A percentile compares a stretch with the other conserved stretches of the same genome.
Conservation (phyloP, 2,888 invertebrate genomes). For the Octonoba sinensis region DNA sequence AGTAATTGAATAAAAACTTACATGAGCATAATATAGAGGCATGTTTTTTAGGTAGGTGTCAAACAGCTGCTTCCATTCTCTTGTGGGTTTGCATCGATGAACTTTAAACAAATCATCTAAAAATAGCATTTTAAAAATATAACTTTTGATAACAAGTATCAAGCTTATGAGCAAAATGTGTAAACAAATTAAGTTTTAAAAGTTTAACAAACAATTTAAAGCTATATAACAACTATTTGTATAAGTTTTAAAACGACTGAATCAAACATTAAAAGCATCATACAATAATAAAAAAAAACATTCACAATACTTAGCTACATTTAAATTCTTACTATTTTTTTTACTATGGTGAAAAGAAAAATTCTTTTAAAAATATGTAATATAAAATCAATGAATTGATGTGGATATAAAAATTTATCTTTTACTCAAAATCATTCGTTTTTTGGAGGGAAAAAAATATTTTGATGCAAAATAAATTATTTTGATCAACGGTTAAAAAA, state of each 20-base stretch:
- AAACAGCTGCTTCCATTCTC: constrained; percentile 92
- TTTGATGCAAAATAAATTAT: too few relatives aligned
- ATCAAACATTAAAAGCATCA: not conserved
- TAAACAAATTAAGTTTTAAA: not conserved
- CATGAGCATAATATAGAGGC: constrained; percentile 93
- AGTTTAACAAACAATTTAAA: not conserved
- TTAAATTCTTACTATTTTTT: too few relatives aligned
- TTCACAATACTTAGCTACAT: too few relatives aligned
- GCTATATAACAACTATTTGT: not conserved
- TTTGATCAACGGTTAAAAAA: too few relatives aligned
- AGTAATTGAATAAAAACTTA: constrained; percentile 71
- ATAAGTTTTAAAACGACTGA: not conserved
- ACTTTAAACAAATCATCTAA: constrained; percentile 91
- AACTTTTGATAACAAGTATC: not conserved
- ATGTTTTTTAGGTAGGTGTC: constrained; percentile 95
- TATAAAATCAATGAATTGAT: too few relatives aligned
- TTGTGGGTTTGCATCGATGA: constrained; percentile 90
- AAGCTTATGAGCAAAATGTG: too few relatives aligned
- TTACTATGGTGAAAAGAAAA: too few relatives aligned
- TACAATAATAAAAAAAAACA: too few relatives aligned
- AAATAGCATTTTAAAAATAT: constrained; percentile 59
- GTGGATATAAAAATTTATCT: too few relatives aligned
- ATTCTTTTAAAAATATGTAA: too few relatives aligned
- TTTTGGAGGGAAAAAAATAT: too few relatives aligned
- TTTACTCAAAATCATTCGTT: too few relatives aligned